phyloP scores from a whole-genome alignment of 2,113 vertebrate species.

The Stigmatopora argus region DNA sequence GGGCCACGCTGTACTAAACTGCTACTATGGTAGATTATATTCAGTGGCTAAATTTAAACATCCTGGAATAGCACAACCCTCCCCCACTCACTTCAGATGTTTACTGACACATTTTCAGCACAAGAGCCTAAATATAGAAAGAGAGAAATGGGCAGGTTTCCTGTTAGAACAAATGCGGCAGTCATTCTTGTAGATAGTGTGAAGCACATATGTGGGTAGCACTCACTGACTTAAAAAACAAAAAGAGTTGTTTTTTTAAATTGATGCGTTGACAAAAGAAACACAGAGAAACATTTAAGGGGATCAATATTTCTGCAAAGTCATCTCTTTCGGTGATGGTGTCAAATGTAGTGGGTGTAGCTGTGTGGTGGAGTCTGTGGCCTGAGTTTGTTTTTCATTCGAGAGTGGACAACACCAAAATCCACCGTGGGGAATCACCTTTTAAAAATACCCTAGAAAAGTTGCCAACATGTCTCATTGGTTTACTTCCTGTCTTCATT shows the following conservation, averaged over 20 bases:
- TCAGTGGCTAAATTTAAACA: not conserved
- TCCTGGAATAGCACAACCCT: not conserved
- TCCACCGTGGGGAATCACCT: slow-evolving; percentile 2
- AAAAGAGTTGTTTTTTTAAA: not conserved
- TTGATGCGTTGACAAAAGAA: not conserved
- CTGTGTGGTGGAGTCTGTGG: not conserved
- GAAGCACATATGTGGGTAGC: not conserved
- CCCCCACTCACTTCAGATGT: not conserved
- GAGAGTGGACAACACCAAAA: not conserved
- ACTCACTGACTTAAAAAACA: not conserved
- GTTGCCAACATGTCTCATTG: not conserved
- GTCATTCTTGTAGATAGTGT: not conserved
- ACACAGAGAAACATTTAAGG: not conserved
- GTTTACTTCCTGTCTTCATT: not conserved
- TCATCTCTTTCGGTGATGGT: not conserved
- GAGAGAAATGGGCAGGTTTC: not conserved
- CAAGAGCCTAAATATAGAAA: not conserved
- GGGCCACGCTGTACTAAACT: not conserved
- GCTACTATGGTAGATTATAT: too few species aligned
- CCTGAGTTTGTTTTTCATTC: not conserved
- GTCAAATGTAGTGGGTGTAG: not conserved
- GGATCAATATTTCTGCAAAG: not conserved
- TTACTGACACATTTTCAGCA: not conserved
- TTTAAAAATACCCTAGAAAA: not conserved
- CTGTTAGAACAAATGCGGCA: not conserved